A percentile compares a stretch with the other conserved stretches of the same genome.
phyloP scores from a whole-genome alignment of 2,797 vertebrate species.

The Notolepis coatsorum region DNA sequence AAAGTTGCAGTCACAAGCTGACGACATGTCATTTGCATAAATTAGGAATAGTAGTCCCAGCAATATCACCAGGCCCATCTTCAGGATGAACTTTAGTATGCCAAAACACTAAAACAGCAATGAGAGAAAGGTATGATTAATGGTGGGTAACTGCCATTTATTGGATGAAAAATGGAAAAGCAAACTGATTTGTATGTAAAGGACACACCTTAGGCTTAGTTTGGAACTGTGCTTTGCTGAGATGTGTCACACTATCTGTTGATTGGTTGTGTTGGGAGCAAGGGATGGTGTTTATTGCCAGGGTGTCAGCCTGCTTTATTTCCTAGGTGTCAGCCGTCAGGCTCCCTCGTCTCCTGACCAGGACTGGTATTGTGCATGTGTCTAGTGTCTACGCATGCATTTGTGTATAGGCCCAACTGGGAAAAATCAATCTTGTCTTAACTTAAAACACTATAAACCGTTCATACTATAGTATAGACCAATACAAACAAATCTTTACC shows the following conservation, averaged over 20 bases:
- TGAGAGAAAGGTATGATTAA: slow-evolving; percentile 4
- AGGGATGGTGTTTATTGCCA: background rate
- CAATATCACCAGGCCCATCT: slow-evolving; percentile 53
- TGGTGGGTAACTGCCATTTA: background rate
- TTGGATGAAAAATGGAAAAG: background rate
- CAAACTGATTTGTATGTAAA: background rate
- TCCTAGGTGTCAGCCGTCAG: no score
- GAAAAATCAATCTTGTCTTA: no score
- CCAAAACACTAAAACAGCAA: slow-evolving; percentile 55
- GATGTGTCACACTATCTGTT: slow-evolving; percentile 7
- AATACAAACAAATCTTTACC: no score
- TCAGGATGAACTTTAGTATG: slow-evolving; percentile 63
- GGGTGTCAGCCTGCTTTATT: slow-evolving; percentile 30
- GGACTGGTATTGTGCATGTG: background rate
- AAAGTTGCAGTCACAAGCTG: no score
- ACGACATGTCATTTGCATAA: no score
- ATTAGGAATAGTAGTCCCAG: slow-evolving; percentile 69
- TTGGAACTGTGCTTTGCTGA: slow-evolving; percentile 10
- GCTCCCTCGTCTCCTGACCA: slow-evolving; percentile 59
- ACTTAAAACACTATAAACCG: no score
- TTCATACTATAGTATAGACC: no score
- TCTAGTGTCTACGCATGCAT: background rate
- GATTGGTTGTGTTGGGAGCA: slow-evolving; percentile 5
- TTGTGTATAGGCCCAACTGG: no score
- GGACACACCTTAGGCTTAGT: slow-evolving; percentile 51